A percentile compares a stretch with the other conserved stretches of the same genome.
Evolutionary conservation across 2,797 vertebrate species (phyloP).

Genomic region (Naso thynnoides): DNA sequence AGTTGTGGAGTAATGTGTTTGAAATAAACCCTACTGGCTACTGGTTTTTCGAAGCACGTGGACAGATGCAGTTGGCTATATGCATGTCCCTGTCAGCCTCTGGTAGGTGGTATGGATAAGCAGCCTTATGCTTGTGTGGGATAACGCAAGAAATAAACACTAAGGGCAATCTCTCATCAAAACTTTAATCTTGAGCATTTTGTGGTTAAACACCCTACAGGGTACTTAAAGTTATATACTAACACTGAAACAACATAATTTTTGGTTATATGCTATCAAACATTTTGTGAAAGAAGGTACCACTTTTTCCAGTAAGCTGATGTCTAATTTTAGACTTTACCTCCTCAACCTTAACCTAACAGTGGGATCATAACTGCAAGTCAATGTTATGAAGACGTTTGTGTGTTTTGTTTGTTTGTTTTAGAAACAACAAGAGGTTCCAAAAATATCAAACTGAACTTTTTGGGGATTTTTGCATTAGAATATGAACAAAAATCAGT

Average conservation of each 20-base stretch:
- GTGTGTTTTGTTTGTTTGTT: neutral
- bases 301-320: conserved; percentile 39
- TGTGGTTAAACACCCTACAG: conserved; percentile 41
- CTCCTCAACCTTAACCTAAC: conserved; percentile 37
- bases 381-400: neutral
- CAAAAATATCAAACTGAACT: neutral
- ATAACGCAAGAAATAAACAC: conserved; percentile 50
- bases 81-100: conserved; percentile 17
- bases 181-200: conserved; percentile 52
- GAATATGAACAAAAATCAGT: neutral
- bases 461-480: neutral
- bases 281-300: conserved; percentile 37
- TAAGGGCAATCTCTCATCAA: conserved; percentile 23
- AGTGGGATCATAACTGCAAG: conserved; percentile 12
- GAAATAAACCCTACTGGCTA: neutral
- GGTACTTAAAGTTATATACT: conserved; percentile 35
- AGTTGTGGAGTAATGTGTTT: neutral
- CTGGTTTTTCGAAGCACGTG: neutral
- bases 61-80: conserved; percentile 8
- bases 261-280: conserved; percentile 44
- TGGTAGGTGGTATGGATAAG: conserved; percentile 51
- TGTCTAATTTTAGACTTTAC: conserved; percentile 40
- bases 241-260: conserved; percentile 42
- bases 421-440: neutral
- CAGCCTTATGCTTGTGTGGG: conserved; percentile 26